Evolutionary conservation across 2,888 invertebrate genomes (phyloP).

Genomic region (Drepanosiphum platanoidis): DNA sequence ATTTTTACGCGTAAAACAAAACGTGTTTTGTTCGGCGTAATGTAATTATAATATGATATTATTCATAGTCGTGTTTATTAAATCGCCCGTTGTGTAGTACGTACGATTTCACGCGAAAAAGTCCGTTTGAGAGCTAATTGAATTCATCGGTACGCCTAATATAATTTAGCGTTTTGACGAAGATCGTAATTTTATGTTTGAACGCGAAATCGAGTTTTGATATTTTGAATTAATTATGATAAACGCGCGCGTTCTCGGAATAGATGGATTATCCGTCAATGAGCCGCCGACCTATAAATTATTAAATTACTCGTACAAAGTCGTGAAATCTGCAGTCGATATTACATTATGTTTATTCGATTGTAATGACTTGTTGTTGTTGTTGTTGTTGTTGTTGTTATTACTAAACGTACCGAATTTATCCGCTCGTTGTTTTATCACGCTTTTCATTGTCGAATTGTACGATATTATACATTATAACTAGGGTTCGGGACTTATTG

Average conservation of each 20-base stretch:
- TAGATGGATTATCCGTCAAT: conserved; percentile 36
- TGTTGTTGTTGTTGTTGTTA: no score
- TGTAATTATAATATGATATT: no score
- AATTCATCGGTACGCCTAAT: not conserved
- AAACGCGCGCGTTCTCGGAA: conserved; percentile 6
- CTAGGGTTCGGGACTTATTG: no score
- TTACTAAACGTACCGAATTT: no score
- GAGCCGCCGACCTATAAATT: not conserved
- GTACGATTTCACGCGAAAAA: not conserved
- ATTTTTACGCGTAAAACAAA: no score
- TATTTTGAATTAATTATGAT: conserved; percentile 35
- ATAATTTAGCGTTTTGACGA: not conserved
- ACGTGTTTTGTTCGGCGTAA: no score
- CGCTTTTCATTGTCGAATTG: not conserved
- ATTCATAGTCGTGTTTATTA: no score
- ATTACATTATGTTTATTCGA: conserved; percentile 26
- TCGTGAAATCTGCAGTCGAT: not conserved
- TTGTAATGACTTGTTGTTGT: not conserved
- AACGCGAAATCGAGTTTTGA: not conserved
- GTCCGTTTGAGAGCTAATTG: not conserved
- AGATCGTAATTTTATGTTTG: not conserved
- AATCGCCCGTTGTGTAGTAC: no score
- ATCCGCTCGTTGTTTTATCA: conserved; percentile 1
- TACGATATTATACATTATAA: no score
- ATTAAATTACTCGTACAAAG: conserved; percentile 19